Evolutionary conservation across 2,113 vertebrate species (phyloP).

Genomic region (Dicrurus megarhynchus): DNA sequence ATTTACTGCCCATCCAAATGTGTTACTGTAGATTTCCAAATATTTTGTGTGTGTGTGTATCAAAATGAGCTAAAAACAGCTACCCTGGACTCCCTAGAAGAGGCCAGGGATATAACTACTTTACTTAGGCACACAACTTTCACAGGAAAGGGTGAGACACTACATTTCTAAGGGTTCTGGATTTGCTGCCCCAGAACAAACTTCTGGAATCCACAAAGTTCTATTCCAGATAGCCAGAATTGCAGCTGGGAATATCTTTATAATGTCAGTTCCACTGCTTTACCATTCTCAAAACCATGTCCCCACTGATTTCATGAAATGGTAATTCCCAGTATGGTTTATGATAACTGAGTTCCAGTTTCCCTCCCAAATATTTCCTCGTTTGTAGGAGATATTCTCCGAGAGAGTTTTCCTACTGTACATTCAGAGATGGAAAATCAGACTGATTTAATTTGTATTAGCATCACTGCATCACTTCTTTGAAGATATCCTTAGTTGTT

Average conservation of each 20-base stretch:
- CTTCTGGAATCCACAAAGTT: background rate
- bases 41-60: background rate
- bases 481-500: background rate
- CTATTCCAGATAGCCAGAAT: background rate
- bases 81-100: background rate
- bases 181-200: background rate
- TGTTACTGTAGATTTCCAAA: background rate
- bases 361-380: background rate
- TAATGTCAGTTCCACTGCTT: background rate
- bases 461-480: background rate
- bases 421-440: background rate
- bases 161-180: background rate
- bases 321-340: background rate
- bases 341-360: background rate
- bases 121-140: background rate
- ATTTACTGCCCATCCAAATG: background rate
- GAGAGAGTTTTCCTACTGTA: background rate
- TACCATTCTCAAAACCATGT: background rate
- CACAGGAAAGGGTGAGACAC: background rate
- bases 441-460: background rate
- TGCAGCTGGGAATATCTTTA: background rate
- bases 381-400: background rate
- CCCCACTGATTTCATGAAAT: background rate
- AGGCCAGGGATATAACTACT: background rate
- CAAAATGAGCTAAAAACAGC: background rate